Evolutionary conservation across 2,113 vertebrate genomes (phyloP).

Genomic region (Bos indicus): DNA sequence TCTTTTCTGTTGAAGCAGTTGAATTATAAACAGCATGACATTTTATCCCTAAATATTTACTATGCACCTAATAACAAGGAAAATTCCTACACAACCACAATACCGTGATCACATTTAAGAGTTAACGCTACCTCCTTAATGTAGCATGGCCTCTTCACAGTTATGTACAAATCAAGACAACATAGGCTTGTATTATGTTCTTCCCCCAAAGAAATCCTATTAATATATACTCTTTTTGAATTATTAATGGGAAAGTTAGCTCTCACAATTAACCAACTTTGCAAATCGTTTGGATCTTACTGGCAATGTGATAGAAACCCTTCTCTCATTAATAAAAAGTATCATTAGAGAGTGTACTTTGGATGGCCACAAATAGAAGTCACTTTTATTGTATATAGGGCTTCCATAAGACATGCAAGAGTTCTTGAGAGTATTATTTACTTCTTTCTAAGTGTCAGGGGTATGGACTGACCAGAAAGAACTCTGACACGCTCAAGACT

Average conservation of each 20-base stretch:
- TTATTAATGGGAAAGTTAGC: constrained; percentile 63
- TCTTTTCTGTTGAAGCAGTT: not conserved
- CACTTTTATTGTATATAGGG: not conserved
- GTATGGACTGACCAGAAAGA: constrained; percentile 64
- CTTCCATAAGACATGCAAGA: constrained; percentile 10
- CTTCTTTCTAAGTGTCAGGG: constrained; percentile 47
- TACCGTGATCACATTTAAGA: not conserved
- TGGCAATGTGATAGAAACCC: constrained; percentile 60
- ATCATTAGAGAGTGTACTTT: constrained; percentile 38
- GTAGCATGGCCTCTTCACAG: not conserved
- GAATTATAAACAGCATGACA: not conserved
- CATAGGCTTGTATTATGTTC: not conserved
- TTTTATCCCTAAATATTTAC: not conserved
- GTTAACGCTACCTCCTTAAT: not conserved
- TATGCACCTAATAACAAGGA: constrained; percentile 3
- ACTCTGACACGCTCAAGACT: constrained; percentile 70
- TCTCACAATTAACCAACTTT: constrained; percentile 67
- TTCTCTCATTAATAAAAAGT: constrained; percentile 20
- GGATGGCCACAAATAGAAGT: not conserved
- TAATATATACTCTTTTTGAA: constrained; percentile 22
- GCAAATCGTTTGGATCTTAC: constrained; percentile 71
- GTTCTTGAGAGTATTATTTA: constrained; percentile 2
- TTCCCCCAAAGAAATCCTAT: constrained; percentile 28
- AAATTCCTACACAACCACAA: not conserved
- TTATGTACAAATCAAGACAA: constrained; percentile 1